Percentiles rank a stretch among this genome's conserved stretches.
Conservation (phyloP, 2,888 invertebrate genomes). For the Toxonevra muliebris region DNA sequence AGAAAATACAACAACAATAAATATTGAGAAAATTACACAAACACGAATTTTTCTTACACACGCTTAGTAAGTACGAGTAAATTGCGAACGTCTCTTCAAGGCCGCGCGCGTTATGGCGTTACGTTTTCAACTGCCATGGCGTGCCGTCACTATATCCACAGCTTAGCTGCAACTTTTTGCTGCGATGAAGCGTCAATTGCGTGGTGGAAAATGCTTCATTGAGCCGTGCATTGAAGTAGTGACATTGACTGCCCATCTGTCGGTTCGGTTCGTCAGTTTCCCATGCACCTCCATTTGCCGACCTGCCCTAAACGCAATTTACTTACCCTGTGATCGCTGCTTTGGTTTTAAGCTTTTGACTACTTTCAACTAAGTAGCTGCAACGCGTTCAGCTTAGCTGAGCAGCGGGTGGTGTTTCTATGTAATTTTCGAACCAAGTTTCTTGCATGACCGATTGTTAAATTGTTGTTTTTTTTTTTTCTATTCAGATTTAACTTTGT, state of each 20-base stretch:
- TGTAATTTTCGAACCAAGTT: slow-evolving; percentile 32
- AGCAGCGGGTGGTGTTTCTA: slow-evolving; percentile 1
- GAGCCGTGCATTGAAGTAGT: background rate
- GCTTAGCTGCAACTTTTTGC: background rate
- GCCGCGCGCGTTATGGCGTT: background rate
- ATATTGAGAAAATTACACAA: slow-evolving; percentile 35
- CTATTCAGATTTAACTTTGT: background rate
- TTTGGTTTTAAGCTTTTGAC: background rate
- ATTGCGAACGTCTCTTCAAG: slow-evolving; percentile 22
- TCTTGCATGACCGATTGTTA: slow-evolving; percentile 62
- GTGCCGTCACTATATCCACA: background rate
- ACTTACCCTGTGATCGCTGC: background rate
- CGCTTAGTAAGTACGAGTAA: too few relatives aligned
- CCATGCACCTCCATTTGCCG: too few relatives aligned
- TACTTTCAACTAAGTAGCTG: background rate
- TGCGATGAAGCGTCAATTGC: slow-evolving; percentile 9
- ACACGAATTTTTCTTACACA: background rate
- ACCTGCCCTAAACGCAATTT: too few relatives aligned
- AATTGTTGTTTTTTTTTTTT: slow-evolving; percentile 44
- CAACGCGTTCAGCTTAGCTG: background rate
- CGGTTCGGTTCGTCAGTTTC: background rate
- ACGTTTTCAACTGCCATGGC: background rate
- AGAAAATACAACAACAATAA: slow-evolving; percentile 28
- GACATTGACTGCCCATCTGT: background rate
- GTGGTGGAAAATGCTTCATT: slow-evolving; percentile 23